These are phyloP conservation scores for Channa striata DNA, from an alignment of 2,797 vertebrate species.

Conservation along the genomic window DNA sequence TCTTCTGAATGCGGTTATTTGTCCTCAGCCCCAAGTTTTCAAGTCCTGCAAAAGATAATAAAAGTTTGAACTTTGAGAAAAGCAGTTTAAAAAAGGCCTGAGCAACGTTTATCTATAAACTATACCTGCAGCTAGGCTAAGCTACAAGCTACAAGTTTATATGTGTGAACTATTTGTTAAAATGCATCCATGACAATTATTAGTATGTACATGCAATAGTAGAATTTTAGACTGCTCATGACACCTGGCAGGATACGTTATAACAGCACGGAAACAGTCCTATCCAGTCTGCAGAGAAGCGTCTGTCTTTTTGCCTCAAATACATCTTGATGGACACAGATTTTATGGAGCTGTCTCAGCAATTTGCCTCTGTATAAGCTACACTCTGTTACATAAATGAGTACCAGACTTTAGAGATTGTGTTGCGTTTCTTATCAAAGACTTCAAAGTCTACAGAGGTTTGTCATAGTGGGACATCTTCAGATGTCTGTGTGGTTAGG, in stretches of 20 bases:
- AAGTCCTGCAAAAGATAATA: not conserved
- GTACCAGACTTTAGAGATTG: conserved; percentile 48
- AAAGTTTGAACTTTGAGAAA: conserved; percentile 33
- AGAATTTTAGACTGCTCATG: not conserved
- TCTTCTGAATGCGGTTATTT: conserved; percentile 14
- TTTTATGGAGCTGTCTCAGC: conserved; percentile 37
- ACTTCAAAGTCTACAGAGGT: conserved; percentile 49
- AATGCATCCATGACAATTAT: not conserved
- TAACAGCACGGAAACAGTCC: conserved; percentile 9
- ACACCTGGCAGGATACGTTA: conserved; percentile 12
- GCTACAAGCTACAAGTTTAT: not conserved
- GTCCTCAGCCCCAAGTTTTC: conserved; percentile 4
- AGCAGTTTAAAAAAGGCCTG: conserved; percentile 1
- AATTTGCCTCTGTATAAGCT: conserved; percentile 35
- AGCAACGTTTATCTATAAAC: conserved; percentile 4
- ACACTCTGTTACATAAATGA: conserved; percentile 37
- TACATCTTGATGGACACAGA: conserved; percentile 40
- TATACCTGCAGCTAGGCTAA: not conserved
- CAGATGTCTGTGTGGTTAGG: conserved; percentile 45
- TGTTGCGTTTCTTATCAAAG: conserved; percentile 44
- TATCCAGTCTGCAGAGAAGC: conserved; percentile 24
- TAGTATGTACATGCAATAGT: conserved; percentile 8
- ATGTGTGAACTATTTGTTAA: not conserved
- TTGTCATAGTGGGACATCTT: conserved; percentile 47
- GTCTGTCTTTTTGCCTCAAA: conserved; percentile 16